Evolutionary conservation across 2,888 invertebrate genomes (phyloP).

Genomic region (Rugalucina vietnamica): DNA sequence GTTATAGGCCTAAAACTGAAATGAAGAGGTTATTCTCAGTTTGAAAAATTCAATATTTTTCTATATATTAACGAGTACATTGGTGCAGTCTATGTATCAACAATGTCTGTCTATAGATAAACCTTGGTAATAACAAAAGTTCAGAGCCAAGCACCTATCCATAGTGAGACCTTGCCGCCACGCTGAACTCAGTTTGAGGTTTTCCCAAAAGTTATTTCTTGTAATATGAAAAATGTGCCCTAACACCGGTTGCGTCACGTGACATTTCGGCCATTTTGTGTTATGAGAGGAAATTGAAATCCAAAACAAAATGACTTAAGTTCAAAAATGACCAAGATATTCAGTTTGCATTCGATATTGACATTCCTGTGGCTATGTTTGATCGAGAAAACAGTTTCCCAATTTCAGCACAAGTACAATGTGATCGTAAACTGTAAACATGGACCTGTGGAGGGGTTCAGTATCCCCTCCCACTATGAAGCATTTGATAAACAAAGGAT

Average conservation of each 20-base stretch:
- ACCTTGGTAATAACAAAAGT: no score
- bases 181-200: no score
- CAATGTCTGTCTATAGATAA: no score
- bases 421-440: conserved; percentile 52
- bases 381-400: background rate
- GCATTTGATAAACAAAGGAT: conserved; percentile 70
- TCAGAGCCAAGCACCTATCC: no score
- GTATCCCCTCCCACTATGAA: conserved; percentile 72
- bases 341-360: background rate
- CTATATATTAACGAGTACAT: no score
- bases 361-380: background rate
- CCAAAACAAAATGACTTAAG: background rate
- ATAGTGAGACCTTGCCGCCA: no score
- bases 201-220: background rate
- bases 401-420: conserved; percentile 52
- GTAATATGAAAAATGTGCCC: conserved; percentile 22
- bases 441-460: conserved; percentile 74
- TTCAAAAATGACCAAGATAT: background rate
- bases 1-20: no score
- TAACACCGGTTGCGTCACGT: conserved; percentile 59
- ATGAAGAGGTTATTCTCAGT: no score
- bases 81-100: no score
- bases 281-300: background rate
- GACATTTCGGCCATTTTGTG: conserved; percentile 22
- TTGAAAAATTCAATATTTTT: no score